Percentiles rank a stretch among this genome's conserved stretches.
These are phyloP conservation scores for Drosophila diplacantha DNA, from an alignment of 2,888 invertebrate genomes.

Conservation along the genomic window DNA sequence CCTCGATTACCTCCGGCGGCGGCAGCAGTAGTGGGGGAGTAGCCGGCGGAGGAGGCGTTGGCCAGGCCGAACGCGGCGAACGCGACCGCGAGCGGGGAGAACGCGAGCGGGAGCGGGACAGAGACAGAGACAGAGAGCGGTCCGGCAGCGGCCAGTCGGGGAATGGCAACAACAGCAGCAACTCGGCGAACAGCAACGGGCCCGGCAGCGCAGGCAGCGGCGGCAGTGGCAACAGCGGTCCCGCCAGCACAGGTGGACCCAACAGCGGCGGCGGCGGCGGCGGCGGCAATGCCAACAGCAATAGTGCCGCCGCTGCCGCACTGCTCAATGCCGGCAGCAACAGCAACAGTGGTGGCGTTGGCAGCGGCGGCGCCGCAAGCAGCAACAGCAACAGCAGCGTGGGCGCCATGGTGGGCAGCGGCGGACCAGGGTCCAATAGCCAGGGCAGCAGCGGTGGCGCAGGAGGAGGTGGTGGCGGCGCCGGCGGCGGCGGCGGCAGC, in stretches of 20 bases:
- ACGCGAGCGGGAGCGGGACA: constrained; percentile 7
- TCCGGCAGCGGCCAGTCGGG: constrained; percentile 21
- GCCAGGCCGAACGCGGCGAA: constrained; percentile 6
- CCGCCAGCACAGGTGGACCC: constrained; percentile 33
- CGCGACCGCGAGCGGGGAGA: constrained; percentile 22
- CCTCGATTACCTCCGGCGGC: constrained; percentile 16
- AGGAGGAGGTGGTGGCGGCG: not conserved
- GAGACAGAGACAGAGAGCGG: constrained; percentile 13
- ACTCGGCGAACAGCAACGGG: constrained; percentile 61
- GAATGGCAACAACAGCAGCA: constrained; percentile 54
- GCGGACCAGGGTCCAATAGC: constrained; percentile 42
- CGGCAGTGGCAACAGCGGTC: constrained; percentile 48
- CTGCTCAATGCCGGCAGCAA: constrained; percentile 34
- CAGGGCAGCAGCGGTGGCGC: constrained; percentile 43
- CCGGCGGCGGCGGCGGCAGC: constrained; percentile 8
- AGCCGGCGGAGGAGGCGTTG: not conserved
- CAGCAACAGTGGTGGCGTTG: constrained; percentile 41
- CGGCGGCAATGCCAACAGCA: constrained; percentile 29
- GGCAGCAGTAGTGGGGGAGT: constrained; percentile 9
- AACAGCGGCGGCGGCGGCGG: constrained; percentile 36
- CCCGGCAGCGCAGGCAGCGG: constrained; percentile 68
- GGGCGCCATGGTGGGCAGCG: constrained; percentile 32
- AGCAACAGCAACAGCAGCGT: constrained; percentile 46
- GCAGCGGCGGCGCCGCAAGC: constrained; percentile 42
- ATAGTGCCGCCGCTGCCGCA: constrained; percentile 24